Base-by-base conservation (phyloP, 2,113 vertebrate species). In the Pluvianellus socialis region DNA sequence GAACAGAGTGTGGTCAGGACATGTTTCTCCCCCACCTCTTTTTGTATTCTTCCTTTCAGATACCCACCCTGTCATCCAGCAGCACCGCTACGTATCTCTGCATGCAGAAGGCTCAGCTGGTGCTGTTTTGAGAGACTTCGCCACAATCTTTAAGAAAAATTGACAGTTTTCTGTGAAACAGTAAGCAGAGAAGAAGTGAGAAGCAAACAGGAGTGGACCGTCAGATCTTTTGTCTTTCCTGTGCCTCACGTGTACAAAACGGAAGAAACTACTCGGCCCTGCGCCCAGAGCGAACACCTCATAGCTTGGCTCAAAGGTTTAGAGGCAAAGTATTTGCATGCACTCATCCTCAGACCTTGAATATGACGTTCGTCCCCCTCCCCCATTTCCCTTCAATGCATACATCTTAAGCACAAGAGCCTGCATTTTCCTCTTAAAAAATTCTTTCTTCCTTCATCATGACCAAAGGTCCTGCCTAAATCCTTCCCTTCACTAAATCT, bases 361-460 rank as follows among this genome's bases (percentile, higher is more conserved):
- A 61, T 23, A 16, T 6, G 12, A 55, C 1, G 3, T 52, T 65
- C 82, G 9, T 12, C 38, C 16, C 13, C 9, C 4, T 6, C 9
- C 1, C 6, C 7, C 17, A 30, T 27, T 58, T 83, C 53, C 49
- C 35, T 59, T 79, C 62, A 82, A 14, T 38, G 62, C 28, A 26
- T 44, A 50, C 10, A 19, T 23, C n/a, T 72, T 47, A 72, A 82
- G 33, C 71, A 59, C 44, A 47, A 75, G 4, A 45, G 38, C 10
- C 47, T 72, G 24, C 2, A 59, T 71, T 66, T 79, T 88, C 19
- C 61, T 50, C 14, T 24, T 79, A 5, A 79, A 88, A 59, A 56
- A 19, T 3, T 45, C 0, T 21, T 68, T 55, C 32, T 62, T 55
- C 52, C 45, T 79, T n/a, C 10, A 30, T 52, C 0, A 0, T 38